Evolutionary conservation across 2,888 invertebrate species (phyloP).

Genomic region (Stenodema calcarata): DNA sequence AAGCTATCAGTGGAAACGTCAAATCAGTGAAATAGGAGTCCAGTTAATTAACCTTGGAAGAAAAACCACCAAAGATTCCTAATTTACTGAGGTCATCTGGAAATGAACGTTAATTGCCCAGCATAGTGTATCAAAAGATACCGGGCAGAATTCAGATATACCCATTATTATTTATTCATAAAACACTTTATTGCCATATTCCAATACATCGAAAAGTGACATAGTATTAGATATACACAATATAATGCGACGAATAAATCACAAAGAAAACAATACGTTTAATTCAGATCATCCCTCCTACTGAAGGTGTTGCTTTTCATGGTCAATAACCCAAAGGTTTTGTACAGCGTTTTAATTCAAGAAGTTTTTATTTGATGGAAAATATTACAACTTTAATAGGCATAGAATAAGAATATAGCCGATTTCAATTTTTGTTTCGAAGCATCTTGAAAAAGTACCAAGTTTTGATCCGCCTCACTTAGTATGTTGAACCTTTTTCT

Average conservation of each 20-base stretch:
- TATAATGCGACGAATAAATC: slow-evolving; percentile 43
- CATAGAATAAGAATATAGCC: neutral
- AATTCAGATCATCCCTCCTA: slow-evolving; percentile 29
- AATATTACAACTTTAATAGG: neutral
- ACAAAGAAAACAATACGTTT: slow-evolving; percentile 11
- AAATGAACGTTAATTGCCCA: too few species aligned
- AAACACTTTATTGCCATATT: slow-evolving; percentile 49
- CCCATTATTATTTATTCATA: neutral
- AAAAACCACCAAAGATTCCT: too few species aligned
- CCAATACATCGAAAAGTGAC: slow-evolving; percentile 43
- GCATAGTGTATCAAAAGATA: too few species aligned
- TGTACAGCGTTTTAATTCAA: slow-evolving; percentile 23
- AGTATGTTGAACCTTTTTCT: too few species aligned
- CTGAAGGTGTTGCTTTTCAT: slow-evolving; percentile 13
- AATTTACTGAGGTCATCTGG: too few species aligned
- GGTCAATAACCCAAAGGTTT: slow-evolving; percentile 3
- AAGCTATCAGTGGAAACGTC: too few species aligned
- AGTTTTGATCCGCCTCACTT: too few species aligned
- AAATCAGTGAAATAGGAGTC: too few species aligned
- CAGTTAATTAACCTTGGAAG: too few species aligned
- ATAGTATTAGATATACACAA: slow-evolving; percentile 35
- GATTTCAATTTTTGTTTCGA: neutral
- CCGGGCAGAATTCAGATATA: too few species aligned
- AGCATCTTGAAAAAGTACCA: neutral
- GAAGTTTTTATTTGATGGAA: neutral